phyloP scores from a whole-genome alignment of 2,888 invertebrate species.

The Thymelicus lineola region DNA sequence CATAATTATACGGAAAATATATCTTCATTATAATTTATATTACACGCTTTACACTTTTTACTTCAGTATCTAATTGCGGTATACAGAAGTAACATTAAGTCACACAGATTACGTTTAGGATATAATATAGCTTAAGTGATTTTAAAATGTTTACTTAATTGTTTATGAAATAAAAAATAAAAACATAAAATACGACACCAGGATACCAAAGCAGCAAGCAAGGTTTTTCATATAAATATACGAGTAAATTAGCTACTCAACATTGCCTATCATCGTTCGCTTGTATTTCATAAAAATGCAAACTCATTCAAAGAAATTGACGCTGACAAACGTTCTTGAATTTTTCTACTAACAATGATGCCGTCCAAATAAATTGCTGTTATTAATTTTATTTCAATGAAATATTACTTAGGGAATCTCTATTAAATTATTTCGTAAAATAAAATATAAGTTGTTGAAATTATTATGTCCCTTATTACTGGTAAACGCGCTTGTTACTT shows the following conservation, averaged over 20 bases:
- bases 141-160: too few species aligned
- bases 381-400: conserved; percentile 33
- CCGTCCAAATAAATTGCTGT: conserved; percentile 32
- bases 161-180: too few species aligned
- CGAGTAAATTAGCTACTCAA: conserved; percentile 5
- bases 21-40: neutral
- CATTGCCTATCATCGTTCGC: neutral
- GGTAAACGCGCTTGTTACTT: too few species aligned
- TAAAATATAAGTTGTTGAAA: too few species aligned
- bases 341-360: conserved; percentile 32
- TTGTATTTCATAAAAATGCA: conserved; percentile 26
- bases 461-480: too few species aligned
- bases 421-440: conserved; percentile 8
- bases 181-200: too few species aligned
- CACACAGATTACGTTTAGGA: too few species aligned
- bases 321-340: conserved; percentile 31
- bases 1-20: conserved; percentile 15
- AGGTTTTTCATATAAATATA: neutral
- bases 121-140: too few species aligned
- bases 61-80: too few species aligned
- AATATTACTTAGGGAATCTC: conserved; percentile 4
- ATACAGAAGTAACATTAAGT: too few species aligned
- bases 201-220: neutral
- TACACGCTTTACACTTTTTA: too few species aligned
- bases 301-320: conserved; percentile 35